Conservation (phyloP, 64 coral and sea anemone genomes). For the Acropora yongei region DNA sequence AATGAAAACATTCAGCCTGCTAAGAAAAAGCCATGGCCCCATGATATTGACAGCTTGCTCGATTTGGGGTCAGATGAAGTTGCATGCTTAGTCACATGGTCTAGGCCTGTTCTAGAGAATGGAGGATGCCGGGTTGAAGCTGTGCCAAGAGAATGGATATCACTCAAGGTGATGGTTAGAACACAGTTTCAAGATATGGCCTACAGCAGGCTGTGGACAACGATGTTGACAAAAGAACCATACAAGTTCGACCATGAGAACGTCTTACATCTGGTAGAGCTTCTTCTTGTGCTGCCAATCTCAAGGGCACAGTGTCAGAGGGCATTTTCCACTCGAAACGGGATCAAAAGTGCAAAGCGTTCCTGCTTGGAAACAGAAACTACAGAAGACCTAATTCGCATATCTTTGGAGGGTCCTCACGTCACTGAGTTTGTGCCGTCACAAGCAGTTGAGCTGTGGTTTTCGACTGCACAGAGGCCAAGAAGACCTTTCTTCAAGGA, state of each 20-base stretch:
- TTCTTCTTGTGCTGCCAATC: neutral
- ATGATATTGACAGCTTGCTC: neutral
- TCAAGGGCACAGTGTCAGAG: neutral
- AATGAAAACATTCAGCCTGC: conserved; percentile 26
- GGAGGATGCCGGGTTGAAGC: neutral
- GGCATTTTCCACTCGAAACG: neutral
- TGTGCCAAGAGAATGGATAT: neutral
- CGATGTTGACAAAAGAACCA: neutral
- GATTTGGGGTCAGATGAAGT: conserved; percentile 10
- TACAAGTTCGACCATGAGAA: neutral
- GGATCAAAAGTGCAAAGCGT: conserved; percentile 6
- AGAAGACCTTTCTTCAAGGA: neutral
- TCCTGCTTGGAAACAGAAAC: conserved; percentile 7
- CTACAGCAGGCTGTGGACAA: neutral
- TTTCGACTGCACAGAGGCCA: neutral
- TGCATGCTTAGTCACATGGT: conserved; percentile 4
- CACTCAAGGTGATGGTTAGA: neutral
- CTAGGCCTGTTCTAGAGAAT: neutral
- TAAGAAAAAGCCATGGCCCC: conserved; percentile 40
- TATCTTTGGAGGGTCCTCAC: neutral
- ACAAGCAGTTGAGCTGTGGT: neutral
- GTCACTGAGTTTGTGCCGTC: neutral
- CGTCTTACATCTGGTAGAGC: neutral
- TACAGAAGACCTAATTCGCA: neutral
- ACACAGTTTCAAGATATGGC: neutral